Percentiles rank a stretch among this genome's conserved stretches.
These are phyloP conservation scores for Campoplex capitator DNA, from an alignment of 2,888 invertebrate species.

Conservation along the genomic window DNA sequence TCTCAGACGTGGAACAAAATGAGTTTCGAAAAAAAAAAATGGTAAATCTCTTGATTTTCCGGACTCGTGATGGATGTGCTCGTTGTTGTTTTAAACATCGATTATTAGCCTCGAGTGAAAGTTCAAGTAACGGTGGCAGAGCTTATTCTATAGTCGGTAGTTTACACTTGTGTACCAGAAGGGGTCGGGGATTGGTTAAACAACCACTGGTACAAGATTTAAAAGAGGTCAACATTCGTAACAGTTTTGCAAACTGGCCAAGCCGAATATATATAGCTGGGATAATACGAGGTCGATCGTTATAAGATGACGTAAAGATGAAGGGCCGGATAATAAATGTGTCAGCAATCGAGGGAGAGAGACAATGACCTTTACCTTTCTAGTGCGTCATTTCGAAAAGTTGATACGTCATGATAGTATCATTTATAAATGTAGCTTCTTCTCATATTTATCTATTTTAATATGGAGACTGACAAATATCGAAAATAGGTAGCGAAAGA, in stretches of 20 bases:
- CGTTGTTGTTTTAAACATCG: background rate
- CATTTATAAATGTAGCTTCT: too few relatives aligned
- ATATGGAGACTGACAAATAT: too few relatives aligned
- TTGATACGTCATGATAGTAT: too few relatives aligned
- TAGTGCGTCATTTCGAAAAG: background rate
- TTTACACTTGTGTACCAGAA: background rate
- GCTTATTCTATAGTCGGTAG: background rate
- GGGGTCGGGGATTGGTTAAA: slow-evolving; percentile 14
- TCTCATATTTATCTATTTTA: too few relatives aligned
- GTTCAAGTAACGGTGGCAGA: background rate
- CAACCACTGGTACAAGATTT: slow-evolving; percentile 42
- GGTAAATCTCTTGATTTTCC: background rate
- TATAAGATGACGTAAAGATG: slow-evolving; percentile 36
- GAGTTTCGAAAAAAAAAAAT: background rate
- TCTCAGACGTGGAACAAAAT: background rate
- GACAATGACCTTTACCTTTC: slow-evolving; percentile 51
- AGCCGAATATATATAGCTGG: slow-evolving; percentile 41
- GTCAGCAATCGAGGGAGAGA: background rate
- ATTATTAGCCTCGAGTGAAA: background rate
- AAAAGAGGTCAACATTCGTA: slow-evolving; percentile 64
- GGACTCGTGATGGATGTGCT: background rate
- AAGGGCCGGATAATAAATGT: slow-evolving; percentile 12
- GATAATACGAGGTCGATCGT: slow-evolving; percentile 35
- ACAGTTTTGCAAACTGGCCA: slow-evolving; percentile 46
- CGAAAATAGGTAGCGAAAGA: too few relatives aligned